Conservation (phyloP, 2,888 invertebrate genomes). For the Flexamia atlantica region DNA sequence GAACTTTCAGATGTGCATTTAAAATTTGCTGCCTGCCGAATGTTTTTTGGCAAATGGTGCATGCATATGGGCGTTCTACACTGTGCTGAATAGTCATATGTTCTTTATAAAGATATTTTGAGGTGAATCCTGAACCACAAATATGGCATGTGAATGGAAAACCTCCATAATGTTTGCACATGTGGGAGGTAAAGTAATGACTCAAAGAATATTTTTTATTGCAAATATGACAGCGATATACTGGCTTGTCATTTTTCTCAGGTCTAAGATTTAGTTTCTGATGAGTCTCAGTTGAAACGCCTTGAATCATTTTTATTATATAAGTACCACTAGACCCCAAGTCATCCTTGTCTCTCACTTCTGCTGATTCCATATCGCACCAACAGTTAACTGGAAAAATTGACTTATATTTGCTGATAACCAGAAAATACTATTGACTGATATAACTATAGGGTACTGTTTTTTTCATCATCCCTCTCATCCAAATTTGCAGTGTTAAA, state of each 20-base stretch:
- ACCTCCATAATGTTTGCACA: not conserved
- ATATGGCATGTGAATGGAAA: not conserved
- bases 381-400: no score
- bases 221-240: not conserved
- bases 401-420: no score
- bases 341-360: no score
- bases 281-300: no score
- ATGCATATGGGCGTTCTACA: not conserved
- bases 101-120: not conserved
- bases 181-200: not conserved
- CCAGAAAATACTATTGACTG: no score
- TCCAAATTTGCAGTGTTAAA: no score
- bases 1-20: not conserved
- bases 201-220: not conserved
- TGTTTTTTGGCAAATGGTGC: not conserved
- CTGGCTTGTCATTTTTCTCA: not conserved
- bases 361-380: no score
- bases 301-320: no score
- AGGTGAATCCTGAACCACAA: not conserved
- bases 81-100: not conserved
- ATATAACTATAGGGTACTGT: no score
- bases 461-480: no score
- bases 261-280: not conserved
- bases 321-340: no score
- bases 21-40: not conserved